phyloP scores from a whole-genome alignment of 2,888 invertebrate species.

The Cylindroiulus punctatus region DNA sequence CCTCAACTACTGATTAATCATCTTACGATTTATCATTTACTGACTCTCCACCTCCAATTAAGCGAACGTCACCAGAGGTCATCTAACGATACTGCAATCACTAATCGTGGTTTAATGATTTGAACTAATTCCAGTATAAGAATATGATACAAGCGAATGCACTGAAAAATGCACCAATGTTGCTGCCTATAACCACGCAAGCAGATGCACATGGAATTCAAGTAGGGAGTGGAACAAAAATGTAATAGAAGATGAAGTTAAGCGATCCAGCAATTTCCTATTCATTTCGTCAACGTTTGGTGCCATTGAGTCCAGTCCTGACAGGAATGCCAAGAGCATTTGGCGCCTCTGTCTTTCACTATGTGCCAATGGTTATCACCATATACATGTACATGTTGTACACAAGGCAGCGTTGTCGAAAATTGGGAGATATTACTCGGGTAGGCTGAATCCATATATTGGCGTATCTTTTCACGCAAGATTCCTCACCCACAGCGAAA shows the following conservation, averaged over 20 bases:
- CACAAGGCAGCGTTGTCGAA: background rate
- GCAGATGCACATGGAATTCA: background rate
- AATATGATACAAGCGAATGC: background rate
- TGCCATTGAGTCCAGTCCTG: constrained; percentile 48
- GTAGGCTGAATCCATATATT: background rate
- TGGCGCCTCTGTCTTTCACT: constrained; percentile 48
- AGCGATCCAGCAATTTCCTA: constrained; percentile 43
- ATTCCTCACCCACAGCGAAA: background rate
- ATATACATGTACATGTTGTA: too few relatives aligned
- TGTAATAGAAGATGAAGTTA: background rate
- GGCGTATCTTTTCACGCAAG: background rate
- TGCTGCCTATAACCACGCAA: background rate
- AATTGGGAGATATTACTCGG: background rate
- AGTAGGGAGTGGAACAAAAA: constrained; percentile 16
- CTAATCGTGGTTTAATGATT: background rate
- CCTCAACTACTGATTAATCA: too few relatives aligned
- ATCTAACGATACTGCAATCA: background rate
- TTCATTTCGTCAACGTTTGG: constrained; percentile 35
- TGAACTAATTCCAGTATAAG: constrained; percentile 1
- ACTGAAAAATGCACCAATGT: background rate
- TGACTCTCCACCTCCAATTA: too few relatives aligned
- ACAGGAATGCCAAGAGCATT: constrained; percentile 22
- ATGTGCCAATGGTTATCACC: constrained; percentile 31
- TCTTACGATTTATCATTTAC: background rate
- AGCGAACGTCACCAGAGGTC: background rate